Evolutionary conservation across 2,888 invertebrate species (phyloP).

Genomic region (Empis livida): DNA sequence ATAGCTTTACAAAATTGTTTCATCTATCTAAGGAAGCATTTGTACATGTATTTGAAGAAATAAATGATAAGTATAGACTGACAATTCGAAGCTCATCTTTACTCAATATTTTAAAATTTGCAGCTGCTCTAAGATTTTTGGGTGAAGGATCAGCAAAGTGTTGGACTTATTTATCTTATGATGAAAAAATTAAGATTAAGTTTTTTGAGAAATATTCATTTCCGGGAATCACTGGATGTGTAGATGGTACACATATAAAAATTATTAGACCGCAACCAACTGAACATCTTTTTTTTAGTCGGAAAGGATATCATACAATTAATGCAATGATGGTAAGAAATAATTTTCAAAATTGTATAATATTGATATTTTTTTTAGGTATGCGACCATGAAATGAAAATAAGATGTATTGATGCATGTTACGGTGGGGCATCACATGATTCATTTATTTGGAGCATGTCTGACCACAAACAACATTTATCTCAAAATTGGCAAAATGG

Average conservation of each 20-base stretch:
- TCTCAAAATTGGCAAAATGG: not conserved
- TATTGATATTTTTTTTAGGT: not conserved
- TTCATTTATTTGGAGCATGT: not conserved
- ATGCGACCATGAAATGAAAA: not conserved
- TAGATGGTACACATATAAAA: conserved; percentile 1
- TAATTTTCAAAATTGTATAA: not conserved
- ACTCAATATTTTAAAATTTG: too few relatives aligned
- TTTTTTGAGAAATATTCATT: not conserved
- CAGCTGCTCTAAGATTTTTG: too few relatives aligned
- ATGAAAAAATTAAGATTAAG: too few relatives aligned
- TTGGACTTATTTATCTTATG: too few relatives aligned
- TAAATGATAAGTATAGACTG: too few relatives aligned
- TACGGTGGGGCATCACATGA: not conserved
- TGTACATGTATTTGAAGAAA: too few relatives aligned
- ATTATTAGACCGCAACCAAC: not conserved
- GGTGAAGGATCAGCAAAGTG: too few relatives aligned
- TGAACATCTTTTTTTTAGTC: not conserved
- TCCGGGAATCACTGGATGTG: not conserved
- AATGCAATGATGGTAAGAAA: not conserved
- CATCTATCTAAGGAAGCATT: too few relatives aligned
- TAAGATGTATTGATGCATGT: not conserved
- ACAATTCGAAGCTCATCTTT: too few relatives aligned
- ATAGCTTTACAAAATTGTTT: too few relatives aligned
- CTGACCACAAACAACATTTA: not conserved
- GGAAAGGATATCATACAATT: not conserved